A percentile compares a stretch with the other conserved stretches of the same genome.
phyloP scores from a whole-genome alignment of 2,797 vertebrate genomes.

The Pteropus rufus region DNA sequence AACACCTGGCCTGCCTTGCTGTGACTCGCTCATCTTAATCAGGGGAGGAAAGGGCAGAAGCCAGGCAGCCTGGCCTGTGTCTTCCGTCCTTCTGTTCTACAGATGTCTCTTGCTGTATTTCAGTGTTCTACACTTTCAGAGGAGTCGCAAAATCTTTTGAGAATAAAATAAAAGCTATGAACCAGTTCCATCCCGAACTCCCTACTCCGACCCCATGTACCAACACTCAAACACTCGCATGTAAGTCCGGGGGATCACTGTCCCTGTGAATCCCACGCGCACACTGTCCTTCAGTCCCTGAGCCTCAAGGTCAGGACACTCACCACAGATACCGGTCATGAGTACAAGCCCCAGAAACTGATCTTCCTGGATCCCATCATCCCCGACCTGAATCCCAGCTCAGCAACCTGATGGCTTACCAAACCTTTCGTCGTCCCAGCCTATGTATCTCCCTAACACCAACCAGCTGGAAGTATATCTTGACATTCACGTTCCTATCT shows the following conservation, averaged over 20 bases:
- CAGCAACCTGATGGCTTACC: neutral
- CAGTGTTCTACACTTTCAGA: neutral
- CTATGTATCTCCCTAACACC: too few relatives aligned
- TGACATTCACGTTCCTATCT: neutral
- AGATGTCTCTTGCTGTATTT: neutral
- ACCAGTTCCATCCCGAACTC: neutral
- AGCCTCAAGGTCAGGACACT: neutral
- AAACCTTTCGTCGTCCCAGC: neutral
- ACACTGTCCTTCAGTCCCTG: neutral
- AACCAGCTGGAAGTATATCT: neutral
- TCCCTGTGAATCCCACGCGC: neutral
- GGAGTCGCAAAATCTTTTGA: neutral
- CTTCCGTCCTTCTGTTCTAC: neutral
- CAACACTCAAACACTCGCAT: neutral
- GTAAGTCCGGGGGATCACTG: neutral
- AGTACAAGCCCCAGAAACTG: neutral
- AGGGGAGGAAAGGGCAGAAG: neutral
- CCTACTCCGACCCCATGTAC: fast-evolving
- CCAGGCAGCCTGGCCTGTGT: too few relatives aligned
- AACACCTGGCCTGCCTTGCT: neutral
- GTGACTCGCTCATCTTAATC: neutral
- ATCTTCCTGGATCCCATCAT: neutral
- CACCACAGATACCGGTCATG: neutral
- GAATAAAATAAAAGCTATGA: neutral
- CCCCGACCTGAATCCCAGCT: neutral